A percentile compares a stretch with the other conserved stretches of the same genome.
These are phyloP conservation scores for Tetrapedia diversipes DNA, from an alignment of 2,888 invertebrate species.

Conservation along the genomic window DNA sequence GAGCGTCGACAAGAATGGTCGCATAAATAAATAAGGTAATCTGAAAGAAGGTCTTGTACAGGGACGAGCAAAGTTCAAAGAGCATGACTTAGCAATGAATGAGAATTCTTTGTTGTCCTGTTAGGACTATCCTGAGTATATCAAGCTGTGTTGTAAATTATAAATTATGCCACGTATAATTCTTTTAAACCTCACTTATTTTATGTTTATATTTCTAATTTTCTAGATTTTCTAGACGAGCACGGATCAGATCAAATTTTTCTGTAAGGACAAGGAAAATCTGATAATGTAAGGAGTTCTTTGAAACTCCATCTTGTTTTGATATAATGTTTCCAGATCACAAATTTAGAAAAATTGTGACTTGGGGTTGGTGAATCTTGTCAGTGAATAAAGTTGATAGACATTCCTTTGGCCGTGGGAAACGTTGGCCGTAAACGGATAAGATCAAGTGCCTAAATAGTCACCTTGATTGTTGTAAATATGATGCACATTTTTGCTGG, in stretches of 20 bases:
- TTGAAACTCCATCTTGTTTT: too few relatives aligned
- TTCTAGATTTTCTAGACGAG: too few relatives aligned
- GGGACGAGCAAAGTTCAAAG: not conserved
- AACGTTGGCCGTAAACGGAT: slow-evolving; percentile 36
- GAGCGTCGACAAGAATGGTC: not conserved
- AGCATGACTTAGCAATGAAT: not conserved
- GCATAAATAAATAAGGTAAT: not conserved
- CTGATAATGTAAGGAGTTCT: too few relatives aligned
- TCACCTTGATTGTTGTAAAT: slow-evolving; percentile 69
- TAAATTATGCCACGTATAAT: too few relatives aligned
- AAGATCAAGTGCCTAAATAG: slow-evolving; percentile 54
- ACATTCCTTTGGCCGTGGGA: slow-evolving; percentile 22
- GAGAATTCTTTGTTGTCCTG: not conserved
- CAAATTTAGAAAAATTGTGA: slow-evolving; percentile 28
- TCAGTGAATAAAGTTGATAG: slow-evolving; percentile 49
- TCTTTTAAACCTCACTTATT: too few relatives aligned
- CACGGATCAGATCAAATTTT: too few relatives aligned
- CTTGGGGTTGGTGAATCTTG: too few relatives aligned
- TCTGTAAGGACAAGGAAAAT: too few relatives aligned
- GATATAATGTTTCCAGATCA: too few relatives aligned
- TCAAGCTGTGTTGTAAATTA: too few relatives aligned
- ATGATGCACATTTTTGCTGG: slow-evolving; percentile 70
- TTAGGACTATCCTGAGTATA: too few relatives aligned
- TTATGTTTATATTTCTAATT: not conserved
- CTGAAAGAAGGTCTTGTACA: not conserved